Conservation (phyloP, 2,113 vertebrate genomes). For the human region GRCh38 chrX:28961501-28962000, state of each 20-base stretch:
- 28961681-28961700: no score
- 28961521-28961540: no score
- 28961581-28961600: no score
- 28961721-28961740: neutral
- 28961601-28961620: no score
- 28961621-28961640: no score
- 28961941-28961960: neutral
- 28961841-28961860: neutral
- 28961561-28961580: no score
- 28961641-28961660: no score
- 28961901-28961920: neutral
- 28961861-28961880: neutral
- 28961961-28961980: neutral
- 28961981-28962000: neutral
- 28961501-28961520: no score
- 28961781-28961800: neutral
- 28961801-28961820: neutral
- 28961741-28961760: neutral
- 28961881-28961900: neutral
- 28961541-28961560: no score
- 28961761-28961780: neutral
- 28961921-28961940: neutral
- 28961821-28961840: neutral
- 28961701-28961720: neutral
- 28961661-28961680: no score